Evolutionary conservation across 2,888 invertebrate species (phyloP).

Genomic region (Leptinotarsa rubiginosa): DNA sequence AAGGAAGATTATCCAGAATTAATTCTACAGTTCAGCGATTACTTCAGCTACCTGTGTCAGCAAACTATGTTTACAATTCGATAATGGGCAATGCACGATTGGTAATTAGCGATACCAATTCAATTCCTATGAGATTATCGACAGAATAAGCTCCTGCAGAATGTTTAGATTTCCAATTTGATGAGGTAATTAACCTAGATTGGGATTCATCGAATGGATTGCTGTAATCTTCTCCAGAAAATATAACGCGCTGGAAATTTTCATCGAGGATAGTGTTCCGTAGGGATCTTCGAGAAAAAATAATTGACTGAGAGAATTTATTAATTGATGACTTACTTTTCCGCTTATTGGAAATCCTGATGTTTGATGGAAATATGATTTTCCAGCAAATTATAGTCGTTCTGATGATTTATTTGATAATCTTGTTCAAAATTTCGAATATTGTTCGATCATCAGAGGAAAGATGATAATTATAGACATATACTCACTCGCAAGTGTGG

Average conservation of each 20-base stretch:
- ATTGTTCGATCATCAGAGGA: no score
- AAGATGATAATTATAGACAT: no score
- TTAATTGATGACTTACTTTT: background rate
- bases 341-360: background rate
- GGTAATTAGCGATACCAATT: conserved; percentile 49
- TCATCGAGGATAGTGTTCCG: background rate
- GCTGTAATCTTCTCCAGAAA: conserved; percentile 19
- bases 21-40: conserved; percentile 36
- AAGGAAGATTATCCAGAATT: conserved; percentile 9
- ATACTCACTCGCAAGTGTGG: no score
- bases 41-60: conserved; percentile 48
- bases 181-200: conserved; percentile 47
- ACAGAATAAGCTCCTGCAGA: conserved; percentile 39
- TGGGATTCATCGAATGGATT: conserved; percentile 17
- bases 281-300: background rate
- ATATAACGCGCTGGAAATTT: conserved; percentile 11
- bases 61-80: conserved; percentile 50
- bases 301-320: background rate
- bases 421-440: no score
- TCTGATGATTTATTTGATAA: no score
- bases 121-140: conserved; percentile 50
- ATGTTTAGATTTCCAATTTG: conserved; percentile 44
- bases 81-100: conserved; percentile 48
- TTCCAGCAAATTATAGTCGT: no score
- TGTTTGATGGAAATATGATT: no score